These are phyloP conservation scores for Alligator sinensis DNA, from an alignment of 2,113 vertebrate genomes.

Conservation along the genomic window DNA sequence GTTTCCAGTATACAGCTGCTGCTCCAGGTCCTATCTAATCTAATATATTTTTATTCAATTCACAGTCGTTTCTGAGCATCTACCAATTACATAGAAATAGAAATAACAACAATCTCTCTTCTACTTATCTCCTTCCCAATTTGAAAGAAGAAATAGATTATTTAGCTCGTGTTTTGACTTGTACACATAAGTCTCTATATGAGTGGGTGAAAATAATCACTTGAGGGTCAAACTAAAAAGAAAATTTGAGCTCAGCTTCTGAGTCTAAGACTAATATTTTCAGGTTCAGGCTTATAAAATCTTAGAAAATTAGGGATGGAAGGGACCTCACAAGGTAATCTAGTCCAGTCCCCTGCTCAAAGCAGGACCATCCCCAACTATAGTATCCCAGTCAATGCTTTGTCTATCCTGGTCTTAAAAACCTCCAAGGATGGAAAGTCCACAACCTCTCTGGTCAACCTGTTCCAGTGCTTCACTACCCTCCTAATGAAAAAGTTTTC, in stretches of 20 bases:
- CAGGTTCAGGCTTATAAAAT: neutral
- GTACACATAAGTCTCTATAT: neutral
- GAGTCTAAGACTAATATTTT: neutral
- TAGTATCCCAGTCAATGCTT: too few relatives aligned
- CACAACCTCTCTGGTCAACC: too few relatives aligned
- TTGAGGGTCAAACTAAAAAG: neutral
- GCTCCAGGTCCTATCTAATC: neutral
- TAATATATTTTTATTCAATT: neutral
- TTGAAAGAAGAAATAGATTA: neutral
- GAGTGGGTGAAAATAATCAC: neutral
- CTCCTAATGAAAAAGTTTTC: too few relatives aligned
- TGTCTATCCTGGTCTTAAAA: too few relatives aligned
- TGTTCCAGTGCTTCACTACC: too few relatives aligned
- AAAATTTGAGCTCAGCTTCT: neutral
- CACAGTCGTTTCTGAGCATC: neutral
- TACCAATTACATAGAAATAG: neutral
- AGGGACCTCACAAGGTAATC: too few relatives aligned
- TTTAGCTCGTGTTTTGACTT: neutral
- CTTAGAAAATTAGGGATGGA: too few relatives aligned
- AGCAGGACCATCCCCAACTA: too few relatives aligned
- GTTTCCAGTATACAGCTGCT: neutral
- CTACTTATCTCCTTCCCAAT: neutral
- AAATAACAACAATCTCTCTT: neutral
- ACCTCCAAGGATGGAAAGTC: too few relatives aligned
- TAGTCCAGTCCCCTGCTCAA: too few relatives aligned